These are phyloP conservation scores for Chesias legatella DNA, from an alignment of 2,888 invertebrate species.

Conservation along the genomic window DNA sequence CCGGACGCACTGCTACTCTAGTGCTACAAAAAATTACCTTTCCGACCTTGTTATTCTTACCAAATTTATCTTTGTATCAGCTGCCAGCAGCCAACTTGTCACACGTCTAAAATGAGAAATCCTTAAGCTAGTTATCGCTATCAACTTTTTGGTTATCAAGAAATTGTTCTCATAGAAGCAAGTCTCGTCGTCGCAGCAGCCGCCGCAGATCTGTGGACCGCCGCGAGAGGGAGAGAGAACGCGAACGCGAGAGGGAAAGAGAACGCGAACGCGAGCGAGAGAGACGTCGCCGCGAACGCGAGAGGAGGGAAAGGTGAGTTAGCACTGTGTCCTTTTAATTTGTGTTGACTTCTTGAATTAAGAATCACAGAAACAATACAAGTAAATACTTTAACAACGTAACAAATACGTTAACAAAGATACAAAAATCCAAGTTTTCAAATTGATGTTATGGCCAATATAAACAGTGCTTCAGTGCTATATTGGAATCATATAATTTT, in stretches of 20 bases:
- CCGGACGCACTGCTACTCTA: no score
- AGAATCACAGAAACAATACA: neutral
- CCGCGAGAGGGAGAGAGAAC: constrained; percentile 65
- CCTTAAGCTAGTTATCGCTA: no score
- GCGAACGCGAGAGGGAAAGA: constrained; percentile 57
- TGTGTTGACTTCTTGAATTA: neutral
- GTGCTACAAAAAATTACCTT: no score
- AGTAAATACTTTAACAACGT: neutral
- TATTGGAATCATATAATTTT: constrained; percentile 2
- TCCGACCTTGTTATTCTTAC: no score
- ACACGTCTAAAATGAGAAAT: no score
- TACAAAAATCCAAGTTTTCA: no score
- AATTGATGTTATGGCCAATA: no score
- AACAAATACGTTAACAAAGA: no score
- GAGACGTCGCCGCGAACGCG: constrained; percentile 59
- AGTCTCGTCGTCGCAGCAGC: constrained; percentile 67
- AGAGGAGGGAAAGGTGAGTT: constrained; percentile 63
- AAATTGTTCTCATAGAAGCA: no score
- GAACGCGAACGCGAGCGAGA: constrained; percentile 55
- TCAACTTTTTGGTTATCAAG: no score
- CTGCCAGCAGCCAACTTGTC: no score
- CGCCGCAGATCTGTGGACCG: constrained; percentile 70
- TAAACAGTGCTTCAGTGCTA: neutral
- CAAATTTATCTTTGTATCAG: no score
- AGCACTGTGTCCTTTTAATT: neutral